Evolutionary conservation across 2,113 vertebrate genomes (phyloP), one percentile per base, ranked within the genome.

Genomic region (Steatornis caripensis): DNA sequence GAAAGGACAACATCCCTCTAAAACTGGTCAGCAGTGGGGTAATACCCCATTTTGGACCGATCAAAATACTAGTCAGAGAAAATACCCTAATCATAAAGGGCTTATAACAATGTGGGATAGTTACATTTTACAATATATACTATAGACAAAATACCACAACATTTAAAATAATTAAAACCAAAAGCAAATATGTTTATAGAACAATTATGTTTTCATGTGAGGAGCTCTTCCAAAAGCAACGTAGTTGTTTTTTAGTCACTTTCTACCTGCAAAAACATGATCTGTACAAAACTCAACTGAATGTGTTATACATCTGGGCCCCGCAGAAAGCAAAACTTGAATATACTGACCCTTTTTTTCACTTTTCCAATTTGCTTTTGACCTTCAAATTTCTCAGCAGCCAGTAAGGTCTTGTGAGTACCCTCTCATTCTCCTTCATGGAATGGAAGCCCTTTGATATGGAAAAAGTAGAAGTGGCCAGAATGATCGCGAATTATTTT

Each of bases 81-180:
- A 65, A 37, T 7, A 46, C 54, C 87, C 84, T 70, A 66, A 51
- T 41, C 60, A 66, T 54, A 61, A 89, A 91, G 83, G 94, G 82
- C 69, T 89, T 72, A 65, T 62, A 69, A 86, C 87, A 87, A 91
- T 18, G 48, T 71, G 10, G 43, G 79, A 86, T 90, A 95, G 72
- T 93, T 91, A 97, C 85, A 94, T 71, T 93, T 97, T 79, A 94
- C 91, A 94, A 93, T 95, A 95, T 90, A 89, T 74, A 96, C 55
- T 88, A 95, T 87, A 90, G 91, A 82, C 92, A 95, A 96, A 95
- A 96, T 95, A 95, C 95, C 94, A 96, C 92, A 92, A 96, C 71
- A 90, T 87, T 95, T 79, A 92, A 96, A 97, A 91, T 82, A 88
- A 92, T 89, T 81, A 82, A 88, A 97, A 84, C 49, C 65, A 49